These are phyloP conservation scores for Mystacides longicornis DNA, from an alignment of 2,888 invertebrate species.

Conservation along the genomic window DNA sequence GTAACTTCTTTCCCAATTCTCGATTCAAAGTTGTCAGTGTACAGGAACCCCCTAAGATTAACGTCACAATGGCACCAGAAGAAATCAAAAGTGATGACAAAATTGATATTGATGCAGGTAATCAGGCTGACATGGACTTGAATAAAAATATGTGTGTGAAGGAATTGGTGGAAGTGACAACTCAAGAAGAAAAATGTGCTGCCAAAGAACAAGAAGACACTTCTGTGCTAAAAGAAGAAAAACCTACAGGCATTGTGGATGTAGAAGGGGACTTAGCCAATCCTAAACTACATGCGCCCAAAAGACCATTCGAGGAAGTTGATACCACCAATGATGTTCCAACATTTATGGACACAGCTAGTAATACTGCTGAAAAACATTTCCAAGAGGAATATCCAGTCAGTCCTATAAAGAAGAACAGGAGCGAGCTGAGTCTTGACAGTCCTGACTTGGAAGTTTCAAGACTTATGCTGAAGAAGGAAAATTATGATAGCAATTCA, in stretches of 20 bases:
- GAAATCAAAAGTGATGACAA: not conserved
- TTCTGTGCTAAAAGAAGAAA: not conserved
- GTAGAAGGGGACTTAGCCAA: too few relatives aligned
- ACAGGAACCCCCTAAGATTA: constrained; percentile 24
- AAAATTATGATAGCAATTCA: constrained; percentile 42
- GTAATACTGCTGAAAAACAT: not conserved
- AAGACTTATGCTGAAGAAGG: constrained; percentile 40
- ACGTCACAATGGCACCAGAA: constrained; percentile 33
- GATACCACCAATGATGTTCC: not conserved
- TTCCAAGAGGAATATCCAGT: not conserved
- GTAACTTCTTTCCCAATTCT: constrained; percentile 32
- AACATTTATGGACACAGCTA: not conserved
- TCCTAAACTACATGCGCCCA: not conserved
- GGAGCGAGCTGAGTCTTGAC: constrained; percentile 45
- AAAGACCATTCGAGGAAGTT: not conserved
- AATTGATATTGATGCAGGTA: not conserved
- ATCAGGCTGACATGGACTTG: not conserved
- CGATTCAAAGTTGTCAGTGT: constrained; percentile 49
- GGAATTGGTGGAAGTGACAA: not conserved
- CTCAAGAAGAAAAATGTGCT: not conserved
- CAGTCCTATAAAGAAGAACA: constrained; percentile 46
- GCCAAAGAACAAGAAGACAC: not conserved
- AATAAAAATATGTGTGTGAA: not conserved
- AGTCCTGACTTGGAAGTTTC: constrained; percentile 48
- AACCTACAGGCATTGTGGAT: too few relatives aligned